Percentiles rank a stretch among this genome's conserved stretches.
Conservation (phyloP, 2,113 vertebrate species). For the Girardinichthys multiradiatus region DNA sequence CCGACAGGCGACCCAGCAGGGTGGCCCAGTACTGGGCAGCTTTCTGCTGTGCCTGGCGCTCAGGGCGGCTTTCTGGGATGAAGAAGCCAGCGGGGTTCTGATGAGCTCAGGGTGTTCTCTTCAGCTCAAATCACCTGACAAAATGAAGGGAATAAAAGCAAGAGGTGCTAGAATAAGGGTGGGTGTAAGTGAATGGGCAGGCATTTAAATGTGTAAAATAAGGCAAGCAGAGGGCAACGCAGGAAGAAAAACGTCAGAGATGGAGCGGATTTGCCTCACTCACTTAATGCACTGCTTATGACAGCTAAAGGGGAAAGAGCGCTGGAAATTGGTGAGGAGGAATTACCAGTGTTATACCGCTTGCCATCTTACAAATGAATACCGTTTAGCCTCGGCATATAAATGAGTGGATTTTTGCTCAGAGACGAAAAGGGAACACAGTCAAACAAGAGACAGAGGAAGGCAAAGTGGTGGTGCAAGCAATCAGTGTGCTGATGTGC, state of each 20-base stretch:
- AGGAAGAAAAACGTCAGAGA: conserved; percentile 39
- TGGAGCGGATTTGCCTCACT: conserved; percentile 64
- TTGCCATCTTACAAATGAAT: conserved; percentile 87
- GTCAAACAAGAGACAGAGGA: conserved; percentile 58
- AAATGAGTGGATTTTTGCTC: conserved; percentile 89
- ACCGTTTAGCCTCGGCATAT: conserved; percentile 88
- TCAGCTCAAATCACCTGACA: conserved; percentile 38
- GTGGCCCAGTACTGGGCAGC: conserved; percentile 26
- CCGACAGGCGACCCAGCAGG: conserved; percentile 41
- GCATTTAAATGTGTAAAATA: conserved; percentile 91
- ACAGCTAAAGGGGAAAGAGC: conserved; percentile 85
- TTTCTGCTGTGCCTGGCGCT: conserved; percentile 47
- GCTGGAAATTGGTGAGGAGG: conserved; percentile 87
- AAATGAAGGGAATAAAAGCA: conserved; percentile 46
- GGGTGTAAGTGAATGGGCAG: conserved; percentile 61
- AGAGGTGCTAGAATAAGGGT: neutral
- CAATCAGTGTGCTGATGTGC: conserved; percentile 71
- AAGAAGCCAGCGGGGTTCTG: conserved; percentile 50
- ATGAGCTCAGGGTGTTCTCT: conserved; percentile 58
- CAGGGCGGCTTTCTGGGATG: conserved; percentile 43
- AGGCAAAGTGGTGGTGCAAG: conserved; percentile 66
- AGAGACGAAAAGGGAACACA: conserved; percentile 55
- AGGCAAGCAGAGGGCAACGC: conserved; percentile 34
- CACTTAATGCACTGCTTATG: conserved; percentile 92
- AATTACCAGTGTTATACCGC: conserved; percentile 88